phyloP scores from a whole-genome alignment of 2,113 vertebrate species.

The Phylloscopus trochiloides region DNA sequence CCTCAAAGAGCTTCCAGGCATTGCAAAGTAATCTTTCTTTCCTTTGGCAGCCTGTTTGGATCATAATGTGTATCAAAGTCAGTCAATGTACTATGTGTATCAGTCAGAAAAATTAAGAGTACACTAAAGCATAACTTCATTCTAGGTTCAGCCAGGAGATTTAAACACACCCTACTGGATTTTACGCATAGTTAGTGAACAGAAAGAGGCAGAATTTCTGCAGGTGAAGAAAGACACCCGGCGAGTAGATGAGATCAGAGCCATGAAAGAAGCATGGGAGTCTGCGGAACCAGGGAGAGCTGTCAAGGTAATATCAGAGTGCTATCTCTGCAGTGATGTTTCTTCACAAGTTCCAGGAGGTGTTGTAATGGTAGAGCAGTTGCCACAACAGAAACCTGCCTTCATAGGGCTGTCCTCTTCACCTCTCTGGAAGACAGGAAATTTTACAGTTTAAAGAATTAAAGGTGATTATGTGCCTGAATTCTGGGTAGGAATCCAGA shows the following conservation, averaged over 20 bases:
- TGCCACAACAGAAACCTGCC: neutral
- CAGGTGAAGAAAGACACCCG: slow-evolving; percentile 84
- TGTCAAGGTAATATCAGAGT: slow-evolving; percentile 76
- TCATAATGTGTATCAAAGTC: neutral
- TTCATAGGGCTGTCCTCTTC: neutral
- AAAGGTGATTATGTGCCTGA: neutral
- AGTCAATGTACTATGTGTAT: neutral
- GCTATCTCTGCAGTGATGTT: neutral
- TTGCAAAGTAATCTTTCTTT: neutral
- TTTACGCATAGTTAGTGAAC: slow-evolving; percentile 80
- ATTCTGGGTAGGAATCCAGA: neutral
- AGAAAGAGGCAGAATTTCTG: slow-evolving; percentile 68
- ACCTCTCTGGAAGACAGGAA: neutral
- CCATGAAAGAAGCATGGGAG: slow-evolving; percentile 90
- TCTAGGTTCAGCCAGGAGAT: slow-evolving; percentile 62
- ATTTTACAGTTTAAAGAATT: neutral
- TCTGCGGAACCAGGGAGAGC: slow-evolving; percentile 81
- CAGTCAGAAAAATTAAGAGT: neutral
- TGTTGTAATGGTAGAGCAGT: neutral
- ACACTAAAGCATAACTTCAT: neutral
- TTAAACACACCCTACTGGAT: slow-evolving; percentile 78
- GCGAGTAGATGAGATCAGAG: slow-evolving; percentile 82
- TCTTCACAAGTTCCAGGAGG: neutral
- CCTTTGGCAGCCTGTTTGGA: neutral
- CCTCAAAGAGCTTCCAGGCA: neutral